phyloP scores from a whole-genome alignment of 2,888 invertebrate genomes.

The Hesperia comma region DNA sequence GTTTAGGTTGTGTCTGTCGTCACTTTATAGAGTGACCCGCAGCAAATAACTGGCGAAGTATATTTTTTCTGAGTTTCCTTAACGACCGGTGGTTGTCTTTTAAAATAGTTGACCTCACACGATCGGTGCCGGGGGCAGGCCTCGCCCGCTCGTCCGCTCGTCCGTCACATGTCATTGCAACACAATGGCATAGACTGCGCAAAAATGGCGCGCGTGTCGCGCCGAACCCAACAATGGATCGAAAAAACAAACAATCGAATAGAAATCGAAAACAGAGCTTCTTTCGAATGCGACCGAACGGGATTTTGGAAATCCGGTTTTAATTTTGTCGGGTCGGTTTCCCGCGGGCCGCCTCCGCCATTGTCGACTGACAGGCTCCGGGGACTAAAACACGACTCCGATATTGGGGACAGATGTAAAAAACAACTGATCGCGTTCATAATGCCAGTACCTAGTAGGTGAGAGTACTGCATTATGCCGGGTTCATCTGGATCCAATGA shows the following conservation, averaged over 20 bases:
- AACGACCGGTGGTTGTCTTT: slow-evolving; percentile 36
- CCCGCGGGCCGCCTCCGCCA: slow-evolving; percentile 55
- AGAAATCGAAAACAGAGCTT: slow-evolving; percentile 82
- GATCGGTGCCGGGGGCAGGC: slow-evolving; percentile 47
- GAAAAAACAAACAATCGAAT: slow-evolving; percentile 82
- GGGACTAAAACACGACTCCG: slow-evolving; percentile 41
- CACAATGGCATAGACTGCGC: slow-evolving; percentile 80
- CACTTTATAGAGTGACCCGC: too few relatives aligned
- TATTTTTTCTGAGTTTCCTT: slow-evolving; percentile 19
- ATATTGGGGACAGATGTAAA: slow-evolving; percentile 36
- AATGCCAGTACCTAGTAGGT: slow-evolving; percentile 20
- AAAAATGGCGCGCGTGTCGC: slow-evolving; percentile 80
- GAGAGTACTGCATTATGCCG: slow-evolving; percentile 25
- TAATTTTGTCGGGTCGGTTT: slow-evolving; percentile 70
- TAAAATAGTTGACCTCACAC: slow-evolving; percentile 56
- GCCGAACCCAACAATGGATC: slow-evolving; percentile 72
- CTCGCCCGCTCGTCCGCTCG: slow-evolving; percentile 68
- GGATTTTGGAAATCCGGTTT: slow-evolving; percentile 84
- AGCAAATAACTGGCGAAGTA: neutral
- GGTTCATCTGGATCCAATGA: slow-evolving; percentile 5
- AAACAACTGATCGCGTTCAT: slow-evolving; percentile 24
- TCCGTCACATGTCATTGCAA: slow-evolving; percentile 80
- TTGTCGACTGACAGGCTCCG: slow-evolving; percentile 51
- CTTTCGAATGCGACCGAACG: slow-evolving; percentile 77
- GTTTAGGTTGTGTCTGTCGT: too few relatives aligned